Evolutionary conservation across 2,113 vertebrate genomes (phyloP).

Genomic region (Oryzias woworae): DNA sequence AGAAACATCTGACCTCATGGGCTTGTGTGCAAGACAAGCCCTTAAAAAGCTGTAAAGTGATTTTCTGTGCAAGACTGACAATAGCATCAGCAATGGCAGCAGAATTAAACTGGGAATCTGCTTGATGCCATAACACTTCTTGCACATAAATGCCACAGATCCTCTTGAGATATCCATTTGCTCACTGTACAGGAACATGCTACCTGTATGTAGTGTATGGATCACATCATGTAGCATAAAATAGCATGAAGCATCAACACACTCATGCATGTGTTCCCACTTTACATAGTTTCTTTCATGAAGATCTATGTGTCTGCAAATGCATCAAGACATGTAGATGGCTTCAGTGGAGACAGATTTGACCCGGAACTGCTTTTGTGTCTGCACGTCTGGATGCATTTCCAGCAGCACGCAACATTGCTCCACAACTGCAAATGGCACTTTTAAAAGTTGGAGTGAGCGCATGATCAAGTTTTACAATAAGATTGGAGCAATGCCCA

Average conservation of each 20-base stretch:
- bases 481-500: neutral
- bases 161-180: neutral
- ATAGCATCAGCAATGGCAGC: too few species aligned
- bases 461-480: neutral
- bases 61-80: too few species aligned
- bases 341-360: neutral
- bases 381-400: neutral
- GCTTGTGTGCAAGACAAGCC: too few species aligned
- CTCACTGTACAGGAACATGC: slow-evolving; percentile 14
- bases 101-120: too few species aligned
- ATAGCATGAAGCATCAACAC: slow-evolving; percentile 28
- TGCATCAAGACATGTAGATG: neutral
- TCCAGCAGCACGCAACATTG: slow-evolving; percentile 32
- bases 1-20: too few species aligned
- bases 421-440: neutral
- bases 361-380: slow-evolving; percentile 9
- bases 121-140: too few species aligned
- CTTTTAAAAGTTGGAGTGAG: neutral
- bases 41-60: too few species aligned
- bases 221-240: slow-evolving; percentile 23
- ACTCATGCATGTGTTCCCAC: slow-evolving; percentile 34
- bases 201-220: neutral
- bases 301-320: slow-evolving; percentile 15
- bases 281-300: neutral
- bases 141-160: neutral